Evolutionary conservation across 2,113 vertebrate species (phyloP), one percentile per base, ranked within the genome.

Genomic region (Nematolebias whitei): DNA sequence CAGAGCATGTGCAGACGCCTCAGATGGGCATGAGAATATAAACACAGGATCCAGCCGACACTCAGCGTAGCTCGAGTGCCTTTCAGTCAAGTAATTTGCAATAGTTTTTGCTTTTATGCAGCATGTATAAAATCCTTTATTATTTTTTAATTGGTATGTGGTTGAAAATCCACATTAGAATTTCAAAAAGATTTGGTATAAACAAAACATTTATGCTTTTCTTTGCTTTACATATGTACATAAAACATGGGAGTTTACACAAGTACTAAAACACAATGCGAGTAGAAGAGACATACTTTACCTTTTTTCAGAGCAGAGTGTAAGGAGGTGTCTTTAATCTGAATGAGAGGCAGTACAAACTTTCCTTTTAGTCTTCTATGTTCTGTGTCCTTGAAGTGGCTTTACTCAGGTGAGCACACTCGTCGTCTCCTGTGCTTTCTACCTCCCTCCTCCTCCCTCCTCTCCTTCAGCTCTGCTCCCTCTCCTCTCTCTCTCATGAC

Each of bases 301-400:
- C 88, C 88, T 87, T 59, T n/a, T 32, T 43, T 78, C 26, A 29
- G 44, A 40, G 12, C 49, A 57, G 49, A 70, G 19, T 68, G 60
- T 72, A 59, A 48, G 45, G 22, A 47, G 1, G 14, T 15, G 15
- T 65, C 62, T 78, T 54, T 76, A 67, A 43, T 56, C 71, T 64
- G 45, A 41, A 29, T 24, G n/a, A 44, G 64, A 51, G 52, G 44
- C 56, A 38, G 62, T 43, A n/a, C 38, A 76, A 74, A 71, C 67
- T 55, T 48, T 71, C 49, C 63, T 38, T 23, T 50, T 43, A 56
- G 62, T 8, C 43, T 63, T 70, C n/a, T n/a, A 24, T 47, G 24
- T 59, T 79, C 52, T 51, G 54, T 90, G 90, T 48, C 89, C 91
- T 93, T 91, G 77, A 83, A 73, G 78, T 58, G 39, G 68, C 63